A percentile compares a stretch with the other conserved stretches of the same genome.
Conservation (phyloP, 1,140 invertebrate species). For the Lamellibrachia luymesi region DNA sequence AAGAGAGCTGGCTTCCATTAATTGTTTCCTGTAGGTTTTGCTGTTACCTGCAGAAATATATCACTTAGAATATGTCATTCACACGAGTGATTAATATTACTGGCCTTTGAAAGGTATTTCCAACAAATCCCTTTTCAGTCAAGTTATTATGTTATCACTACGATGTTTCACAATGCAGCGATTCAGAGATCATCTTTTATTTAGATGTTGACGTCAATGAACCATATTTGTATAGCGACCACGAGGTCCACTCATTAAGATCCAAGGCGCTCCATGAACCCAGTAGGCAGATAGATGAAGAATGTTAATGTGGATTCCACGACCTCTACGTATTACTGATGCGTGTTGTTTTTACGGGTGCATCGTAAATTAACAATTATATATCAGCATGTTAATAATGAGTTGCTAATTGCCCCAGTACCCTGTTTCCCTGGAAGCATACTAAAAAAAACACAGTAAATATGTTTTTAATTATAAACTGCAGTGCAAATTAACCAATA, state of each 20-base stretch:
- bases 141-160: no score
- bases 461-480: background rate
- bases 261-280: background rate
- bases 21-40: no score
- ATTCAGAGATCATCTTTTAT: background rate
- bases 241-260: background rate
- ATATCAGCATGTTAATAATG: background rate
- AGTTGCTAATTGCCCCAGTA: background rate
- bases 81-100: background rate
- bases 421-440: background rate
- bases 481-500: background rate
- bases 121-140: no score
- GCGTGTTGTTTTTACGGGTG: background rate
- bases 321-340: no score
- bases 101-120: background rate
- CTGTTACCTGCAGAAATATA: no score
- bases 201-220: background rate
- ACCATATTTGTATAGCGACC: background rate
- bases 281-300: background rate
- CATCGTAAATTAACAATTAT: background rate
- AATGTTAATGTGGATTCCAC: no score
- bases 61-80: background rate
- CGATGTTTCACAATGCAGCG: background rate
- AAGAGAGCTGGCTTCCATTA: no score
- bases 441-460: background rate